Evolutionary conservation across 2,888 invertebrate genomes (phyloP).

Genomic region (Leptopterna dolabrata): DNA sequence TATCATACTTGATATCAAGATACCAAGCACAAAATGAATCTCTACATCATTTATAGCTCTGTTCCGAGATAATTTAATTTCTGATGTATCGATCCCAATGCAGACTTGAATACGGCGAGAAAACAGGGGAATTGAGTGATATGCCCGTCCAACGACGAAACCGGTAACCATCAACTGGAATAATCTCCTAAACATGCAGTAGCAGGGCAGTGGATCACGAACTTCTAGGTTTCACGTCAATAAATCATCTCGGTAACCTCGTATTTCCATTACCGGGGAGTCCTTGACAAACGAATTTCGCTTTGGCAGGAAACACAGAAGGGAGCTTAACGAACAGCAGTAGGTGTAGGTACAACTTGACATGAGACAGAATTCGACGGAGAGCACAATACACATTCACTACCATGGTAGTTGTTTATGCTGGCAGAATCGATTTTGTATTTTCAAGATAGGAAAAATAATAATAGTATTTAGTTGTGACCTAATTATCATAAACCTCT

Average conservation of each 20-base stretch:
- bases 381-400: no score
- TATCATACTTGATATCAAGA: no score
- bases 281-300: background rate
- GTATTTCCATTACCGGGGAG: background rate
- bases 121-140: background rate
- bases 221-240: background rate
- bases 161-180: background rate
- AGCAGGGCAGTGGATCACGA: background rate
- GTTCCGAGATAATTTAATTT: no score
- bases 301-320: background rate
- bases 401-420: no score
- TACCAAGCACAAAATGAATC: no score
- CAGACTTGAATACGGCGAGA: background rate
- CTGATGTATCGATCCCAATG: background rate
- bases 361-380: no score
- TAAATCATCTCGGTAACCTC: background rate
- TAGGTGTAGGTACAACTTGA: no score
- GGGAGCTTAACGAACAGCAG: background rate
- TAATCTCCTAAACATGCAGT: background rate
- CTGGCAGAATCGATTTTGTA: no score
- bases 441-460: no score
- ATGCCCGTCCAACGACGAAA: background rate
- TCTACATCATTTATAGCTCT: no score
- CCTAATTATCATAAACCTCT: no score
- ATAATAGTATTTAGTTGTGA: no score